phyloP scores from a whole-genome alignment of 2,888 invertebrate species.

The Bembecia ichneumoniformis region DNA sequence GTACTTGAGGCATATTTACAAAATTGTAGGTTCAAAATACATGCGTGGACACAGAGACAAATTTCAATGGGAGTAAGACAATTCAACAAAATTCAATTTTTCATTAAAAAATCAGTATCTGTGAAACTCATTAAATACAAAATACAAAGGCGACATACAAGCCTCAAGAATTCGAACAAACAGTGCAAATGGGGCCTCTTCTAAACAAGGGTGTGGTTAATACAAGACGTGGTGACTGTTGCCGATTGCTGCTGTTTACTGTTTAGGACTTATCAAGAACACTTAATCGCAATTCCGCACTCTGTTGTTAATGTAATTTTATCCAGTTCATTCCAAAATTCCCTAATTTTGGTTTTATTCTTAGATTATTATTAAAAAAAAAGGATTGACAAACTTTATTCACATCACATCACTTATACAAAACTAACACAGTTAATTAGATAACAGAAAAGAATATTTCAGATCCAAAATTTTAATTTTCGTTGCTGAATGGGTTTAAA shows the following conservation, averaged over 20 bases:
- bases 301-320: too few relatives aligned
- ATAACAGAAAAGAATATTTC: too few relatives aligned
- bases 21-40: slow-evolving; percentile 20
- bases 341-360: too few relatives aligned
- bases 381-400: too few relatives aligned
- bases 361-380: too few relatives aligned
- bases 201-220: slow-evolving; percentile 52
- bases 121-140: slow-evolving; percentile 27
- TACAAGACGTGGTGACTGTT: slow-evolving; percentile 53
- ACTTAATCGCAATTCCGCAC: too few relatives aligned
- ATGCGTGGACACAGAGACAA: slow-evolving; percentile 69
- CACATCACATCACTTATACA: too few relatives aligned
- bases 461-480: too few relatives aligned
- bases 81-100: slow-evolving; percentile 7
- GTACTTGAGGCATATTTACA: background rate
- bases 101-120: background rate
- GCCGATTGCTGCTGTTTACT: slow-evolving; percentile 16
- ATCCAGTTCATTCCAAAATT: too few relatives aligned
- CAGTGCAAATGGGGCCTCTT: slow-evolving; percentile 70
- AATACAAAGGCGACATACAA: slow-evolving; percentile 25
- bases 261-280: too few relatives aligned
- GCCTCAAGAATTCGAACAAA: slow-evolving; percentile 30
- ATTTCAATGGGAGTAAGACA: slow-evolving; percentile 15
- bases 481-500: too few relatives aligned
- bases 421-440: too few relatives aligned